A percentile compares a stretch with the other conserved stretches of the same genome.
Conservation (phyloP, 2,888 invertebrate species). For the Drosophila nr. fundita region DNA sequence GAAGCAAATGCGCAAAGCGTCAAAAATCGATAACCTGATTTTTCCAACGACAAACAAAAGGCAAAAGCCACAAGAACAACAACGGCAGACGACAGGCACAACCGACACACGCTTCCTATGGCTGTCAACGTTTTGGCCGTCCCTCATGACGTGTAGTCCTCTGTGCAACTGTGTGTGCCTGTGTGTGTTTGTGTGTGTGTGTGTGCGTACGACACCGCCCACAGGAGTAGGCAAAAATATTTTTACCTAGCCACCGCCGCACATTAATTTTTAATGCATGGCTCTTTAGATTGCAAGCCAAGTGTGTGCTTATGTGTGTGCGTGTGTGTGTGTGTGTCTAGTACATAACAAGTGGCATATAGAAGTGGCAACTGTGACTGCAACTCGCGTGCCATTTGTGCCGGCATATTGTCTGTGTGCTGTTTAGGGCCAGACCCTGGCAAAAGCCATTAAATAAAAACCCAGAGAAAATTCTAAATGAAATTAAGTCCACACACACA, state of each 20-base stretch:
- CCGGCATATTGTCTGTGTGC: conserved; percentile 46
- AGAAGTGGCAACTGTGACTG: conserved; percentile 59
- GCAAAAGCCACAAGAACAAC: conserved; percentile 18
- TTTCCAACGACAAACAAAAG: conserved; percentile 73
- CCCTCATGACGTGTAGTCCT: conserved; percentile 4
- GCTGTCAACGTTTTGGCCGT: conserved; percentile 46
- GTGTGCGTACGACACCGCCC: conserved; percentile 25
- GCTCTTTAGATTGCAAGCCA: conserved; percentile 34
- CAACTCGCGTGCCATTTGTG: conserved; percentile 48
- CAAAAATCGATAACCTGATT: conserved; percentile 76
- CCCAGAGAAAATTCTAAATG: conserved; percentile 36
- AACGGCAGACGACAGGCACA: conserved; percentile 35
- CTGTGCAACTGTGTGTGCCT: not conserved
- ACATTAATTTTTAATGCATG: conserved; percentile 56
- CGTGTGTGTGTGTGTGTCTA: conserved; percentile 29
- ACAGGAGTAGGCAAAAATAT: conserved; percentile 55
- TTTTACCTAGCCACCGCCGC: conserved; percentile 29
- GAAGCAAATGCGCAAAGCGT: conserved; percentile 56
- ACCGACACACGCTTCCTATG: conserved; percentile 50
- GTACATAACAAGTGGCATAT: conserved; percentile 50
- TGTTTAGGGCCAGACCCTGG: conserved; percentile 17
- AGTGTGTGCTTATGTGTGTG: not conserved
- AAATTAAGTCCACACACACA: conserved; percentile 34
- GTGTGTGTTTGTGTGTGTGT: conserved; percentile 5
- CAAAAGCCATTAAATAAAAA: conserved; percentile 17